Evolutionary conservation across 2,797 vertebrate genomes (phyloP), one percentile per base, ranked within the genome.

Genomic region (Lacerta bilineata): DNA sequence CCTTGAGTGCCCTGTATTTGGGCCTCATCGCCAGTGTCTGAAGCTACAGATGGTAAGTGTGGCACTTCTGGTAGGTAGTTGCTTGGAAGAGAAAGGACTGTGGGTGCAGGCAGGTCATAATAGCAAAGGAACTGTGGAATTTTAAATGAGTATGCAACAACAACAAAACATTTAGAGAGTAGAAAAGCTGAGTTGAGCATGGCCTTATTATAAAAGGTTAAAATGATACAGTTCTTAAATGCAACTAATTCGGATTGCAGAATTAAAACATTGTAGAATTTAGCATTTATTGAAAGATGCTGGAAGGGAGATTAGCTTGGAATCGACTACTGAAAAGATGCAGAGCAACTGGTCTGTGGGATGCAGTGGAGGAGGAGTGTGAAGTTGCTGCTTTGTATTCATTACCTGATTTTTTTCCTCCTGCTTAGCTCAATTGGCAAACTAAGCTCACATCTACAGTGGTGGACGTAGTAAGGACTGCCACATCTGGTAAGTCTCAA

Each of bases 1-100:
- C 93, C 94, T 98, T 87, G 96, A 97, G 96, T 97, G 97, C 1
- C 85, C 74, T n/a, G 96, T 97, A 89, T 98, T 98, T 81, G 97
- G 98, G 23, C 97, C 98, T 77, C 98, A 98, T 94, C 95, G 87
- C 89, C 97, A 98, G 92, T 98, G 97, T 90, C 95, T 97, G 55
- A 95, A 96, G 87, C 94, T 98, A 86, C 97, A 97, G 91, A 92
- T 97, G 97, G 97, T 97, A 74, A 94, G 90, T 71, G 68, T 83
- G 64, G 27, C 13, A 17, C 7, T 68, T 33, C 17, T 33, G 61
- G 29, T 10, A 39, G 41, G 77, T 55, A 39, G 18, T 25, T n/a
- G 10, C 18, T 20, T 20, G 13, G 55, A 18, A 59, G n/a, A n/a
- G 27, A 13, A n/a, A 27, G 39, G 55, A 59, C 8, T 8, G 7